Conservation (phyloP, 2,888 invertebrate genomes). For the Chrysotoxum bicinctum region DNA sequence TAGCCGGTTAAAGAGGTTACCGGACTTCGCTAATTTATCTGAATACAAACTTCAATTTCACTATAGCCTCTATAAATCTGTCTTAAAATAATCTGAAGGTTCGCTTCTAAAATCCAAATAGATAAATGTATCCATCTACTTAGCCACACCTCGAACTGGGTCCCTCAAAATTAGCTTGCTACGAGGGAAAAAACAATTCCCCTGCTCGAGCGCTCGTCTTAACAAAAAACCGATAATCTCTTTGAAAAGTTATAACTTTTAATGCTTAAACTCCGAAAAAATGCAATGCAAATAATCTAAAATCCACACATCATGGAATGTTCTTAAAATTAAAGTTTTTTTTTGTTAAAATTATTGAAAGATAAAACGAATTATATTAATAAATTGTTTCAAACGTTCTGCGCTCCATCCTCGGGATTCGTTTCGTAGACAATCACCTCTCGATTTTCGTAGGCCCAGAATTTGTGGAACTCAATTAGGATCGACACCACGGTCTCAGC, state of each 20-base stretch:
- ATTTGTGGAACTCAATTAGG: constrained; percentile 96
- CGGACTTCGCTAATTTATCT: too few species aligned
- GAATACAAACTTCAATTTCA: too few species aligned
- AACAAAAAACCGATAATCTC: too few species aligned
- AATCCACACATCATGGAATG: constrained; percentile 56
- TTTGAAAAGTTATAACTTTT: background rate
- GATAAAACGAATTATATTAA: background rate
- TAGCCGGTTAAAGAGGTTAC: too few species aligned
- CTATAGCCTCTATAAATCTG: too few species aligned
- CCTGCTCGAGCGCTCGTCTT: too few species aligned
- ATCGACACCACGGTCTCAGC: constrained; percentile 97
- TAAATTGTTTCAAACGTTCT: constrained; percentile 76
- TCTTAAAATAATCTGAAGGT: too few species aligned
- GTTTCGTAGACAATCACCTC: constrained; percentile 89
- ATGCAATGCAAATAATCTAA: background rate
- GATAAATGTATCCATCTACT: too few species aligned
- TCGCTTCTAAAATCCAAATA: too few species aligned
- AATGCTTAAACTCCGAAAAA: background rate
- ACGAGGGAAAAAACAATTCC: too few species aligned
- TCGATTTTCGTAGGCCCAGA: constrained; percentile 98
- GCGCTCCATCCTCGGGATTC: constrained; percentile 76
- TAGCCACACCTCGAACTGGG: too few species aligned
- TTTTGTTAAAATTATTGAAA: background rate
- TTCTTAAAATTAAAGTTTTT: constrained; percentile 43
- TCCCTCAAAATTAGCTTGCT: too few species aligned